Percentiles rank a stretch among this genome's conserved stretches.
Conservation (phyloP, 1,140 invertebrate species). For the Thrips palmi region DNA sequence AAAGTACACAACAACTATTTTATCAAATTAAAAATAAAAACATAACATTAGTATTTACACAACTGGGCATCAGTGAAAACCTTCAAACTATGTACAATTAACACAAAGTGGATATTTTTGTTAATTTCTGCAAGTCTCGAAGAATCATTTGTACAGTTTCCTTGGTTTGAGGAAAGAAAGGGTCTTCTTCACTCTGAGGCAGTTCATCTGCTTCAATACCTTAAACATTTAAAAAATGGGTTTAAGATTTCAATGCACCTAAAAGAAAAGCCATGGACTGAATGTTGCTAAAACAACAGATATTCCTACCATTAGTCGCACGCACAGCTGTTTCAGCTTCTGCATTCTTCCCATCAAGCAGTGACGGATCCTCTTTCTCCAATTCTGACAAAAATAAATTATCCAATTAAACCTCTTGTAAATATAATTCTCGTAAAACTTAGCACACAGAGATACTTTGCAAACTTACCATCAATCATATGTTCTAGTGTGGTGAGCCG, state of each 20-base stretch:
- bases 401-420: too few relatives aligned
- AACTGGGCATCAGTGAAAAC: too few relatives aligned
- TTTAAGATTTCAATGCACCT: constrained; percentile 7
- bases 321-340: too few relatives aligned
- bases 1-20: too few relatives aligned
- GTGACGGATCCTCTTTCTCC: constrained; percentile 1
- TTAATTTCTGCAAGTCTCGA: constrained; percentile 30
- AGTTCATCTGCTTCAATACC: constrained; percentile 28
- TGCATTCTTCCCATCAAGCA: too few relatives aligned
- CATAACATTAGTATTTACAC: too few relatives aligned
- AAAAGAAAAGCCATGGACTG: too few relatives aligned
- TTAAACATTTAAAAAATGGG: constrained; percentile 17
- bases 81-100: constrained; percentile 14
- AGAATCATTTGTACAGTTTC: constrained; percentile 35
- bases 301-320: too few relatives aligned
- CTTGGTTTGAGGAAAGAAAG: constrained; percentile 26
- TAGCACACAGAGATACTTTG: constrained; percentile 1
- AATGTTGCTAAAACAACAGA: too few relatives aligned
- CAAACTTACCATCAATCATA: constrained; percentile 43
- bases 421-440: constrained; percentile 3
- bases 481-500: constrained; percentile 54
- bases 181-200: constrained; percentile 18
- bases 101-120: constrained; percentile 27
- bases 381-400: background rate
- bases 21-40: too few relatives aligned